Evolutionary conservation across 2,888 invertebrate genomes (phyloP).

Genomic region (Ophion costatus): DNA sequence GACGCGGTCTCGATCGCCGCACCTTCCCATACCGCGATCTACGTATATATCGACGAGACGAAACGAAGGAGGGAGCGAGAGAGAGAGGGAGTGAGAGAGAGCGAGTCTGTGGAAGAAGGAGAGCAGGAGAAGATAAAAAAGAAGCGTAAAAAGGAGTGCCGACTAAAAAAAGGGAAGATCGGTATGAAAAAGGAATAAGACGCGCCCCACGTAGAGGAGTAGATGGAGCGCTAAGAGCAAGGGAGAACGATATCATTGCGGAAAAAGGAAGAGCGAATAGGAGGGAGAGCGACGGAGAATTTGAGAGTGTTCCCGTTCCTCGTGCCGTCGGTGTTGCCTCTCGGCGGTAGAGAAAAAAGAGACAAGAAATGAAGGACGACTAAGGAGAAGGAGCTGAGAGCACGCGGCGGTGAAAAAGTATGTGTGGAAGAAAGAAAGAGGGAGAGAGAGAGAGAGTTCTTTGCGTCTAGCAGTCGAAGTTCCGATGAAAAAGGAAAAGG

Average conservation of each 20-base stretch:
- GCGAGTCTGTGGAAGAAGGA: conserved; percentile 23
- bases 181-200: conserved; percentile 58
- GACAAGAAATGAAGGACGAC: conserved; percentile 27
- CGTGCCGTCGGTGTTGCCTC: conserved; percentile 7
- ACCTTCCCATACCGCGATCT: conserved; percentile 37
- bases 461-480: conserved; percentile 46
- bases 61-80: conserved; percentile 20
- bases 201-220: conserved; percentile 52
- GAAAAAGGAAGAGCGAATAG: not conserved
- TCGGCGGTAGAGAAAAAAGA: conserved; percentile 17
- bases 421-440: not conserved
- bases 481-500: conserved; percentile 58
- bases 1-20: conserved; percentile 62
- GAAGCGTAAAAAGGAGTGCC: conserved; percentile 11
- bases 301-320: conserved; percentile 37
- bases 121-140: conserved; percentile 34
- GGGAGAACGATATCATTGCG: conserved; percentile 35
- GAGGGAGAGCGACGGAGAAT: conserved; percentile 2
- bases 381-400: conserved; percentile 10
- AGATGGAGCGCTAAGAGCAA: conserved; percentile 63
- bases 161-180: conserved; percentile 20
- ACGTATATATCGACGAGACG: conserved; percentile 21
- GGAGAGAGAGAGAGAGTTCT: conserved; percentile 33
- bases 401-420: not conserved
- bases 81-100: conserved; percentile 3